These are phyloP conservation scores for Crotalus viridis DNA, from an alignment of 2,113 vertebrate species.

Conservation along the genomic window DNA sequence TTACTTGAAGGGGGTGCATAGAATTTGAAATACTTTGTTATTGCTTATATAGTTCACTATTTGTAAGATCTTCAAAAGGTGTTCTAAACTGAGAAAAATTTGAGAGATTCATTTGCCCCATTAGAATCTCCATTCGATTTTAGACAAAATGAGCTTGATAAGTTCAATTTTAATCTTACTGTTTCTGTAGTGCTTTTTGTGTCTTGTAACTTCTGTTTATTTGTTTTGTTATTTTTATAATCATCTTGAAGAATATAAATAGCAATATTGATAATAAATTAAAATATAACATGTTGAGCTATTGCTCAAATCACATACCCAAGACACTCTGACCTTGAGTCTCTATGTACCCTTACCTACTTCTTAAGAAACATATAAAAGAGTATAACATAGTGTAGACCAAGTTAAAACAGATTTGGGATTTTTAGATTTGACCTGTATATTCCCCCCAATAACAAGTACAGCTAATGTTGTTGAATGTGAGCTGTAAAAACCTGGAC, in stretches of 20 bases:
- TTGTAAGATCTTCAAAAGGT: neutral
- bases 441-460: neutral
- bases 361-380: neutral
- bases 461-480: neutral
- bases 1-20: neutral
- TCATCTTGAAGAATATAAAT: neutral
- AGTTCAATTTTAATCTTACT: neutral
- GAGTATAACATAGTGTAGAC: neutral
- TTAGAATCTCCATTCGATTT: neutral
- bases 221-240: neutral
- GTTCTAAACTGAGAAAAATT: neutral
- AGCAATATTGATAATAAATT: neutral
- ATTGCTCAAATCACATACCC: neutral
- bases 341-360: neutral
- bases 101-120: neutral
- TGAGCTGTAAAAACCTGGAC: neutral
- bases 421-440: neutral
- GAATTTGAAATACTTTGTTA: neutral
- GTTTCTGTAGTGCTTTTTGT: neutral
- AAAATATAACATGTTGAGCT: neutral
- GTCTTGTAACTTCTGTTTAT: neutral
- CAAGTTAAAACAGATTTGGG: neutral
- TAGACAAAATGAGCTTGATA: neutral
- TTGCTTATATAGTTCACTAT: neutral
- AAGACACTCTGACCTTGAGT: neutral